Conservation (phyloP, 2,888 invertebrate species). For the Aspidiotus rigidus region DNA sequence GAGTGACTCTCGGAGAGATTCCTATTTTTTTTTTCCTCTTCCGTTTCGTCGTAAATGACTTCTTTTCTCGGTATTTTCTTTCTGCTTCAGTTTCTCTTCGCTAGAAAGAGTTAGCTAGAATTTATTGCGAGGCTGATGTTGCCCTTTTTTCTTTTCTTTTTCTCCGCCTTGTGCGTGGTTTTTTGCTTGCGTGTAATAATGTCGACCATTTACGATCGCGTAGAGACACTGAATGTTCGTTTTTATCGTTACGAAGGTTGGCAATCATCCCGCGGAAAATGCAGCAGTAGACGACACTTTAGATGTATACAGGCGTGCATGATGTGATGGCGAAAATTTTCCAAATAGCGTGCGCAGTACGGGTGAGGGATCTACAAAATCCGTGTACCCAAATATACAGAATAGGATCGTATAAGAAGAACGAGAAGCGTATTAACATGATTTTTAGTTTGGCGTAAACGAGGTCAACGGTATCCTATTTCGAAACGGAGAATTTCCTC, state of each 20-base stretch:
- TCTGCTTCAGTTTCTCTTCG: neutral
- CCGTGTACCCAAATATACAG: too few relatives aligned
- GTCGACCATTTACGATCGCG: constrained; percentile 4
- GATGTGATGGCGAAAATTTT: too few relatives aligned
- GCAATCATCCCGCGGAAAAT: neutral
- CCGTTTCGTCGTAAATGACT: neutral
- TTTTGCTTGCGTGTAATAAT: neutral
- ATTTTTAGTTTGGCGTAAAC: too few relatives aligned
- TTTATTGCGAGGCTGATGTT: constrained; percentile 4
- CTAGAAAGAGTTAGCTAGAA: constrained; percentile 1
- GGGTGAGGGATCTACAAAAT: too few relatives aligned
- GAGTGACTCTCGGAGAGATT: too few relatives aligned
- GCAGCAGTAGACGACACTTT: neutral
- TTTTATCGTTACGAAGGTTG: constrained; percentile 2
- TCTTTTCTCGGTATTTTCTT: neutral
- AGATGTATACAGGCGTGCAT: too few relatives aligned
- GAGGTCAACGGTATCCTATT: too few relatives aligned
- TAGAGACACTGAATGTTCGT: constrained; percentile 1
- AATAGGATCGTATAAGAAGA: too few relatives aligned
- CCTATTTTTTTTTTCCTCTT: too few relatives aligned
- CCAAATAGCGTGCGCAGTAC: too few relatives aligned
- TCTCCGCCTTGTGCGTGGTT: neutral
- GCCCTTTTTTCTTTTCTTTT: neutral
- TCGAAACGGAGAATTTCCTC: too few relatives aligned
- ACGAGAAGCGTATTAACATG: too few relatives aligned